phyloP scores from a whole-genome alignment of 1,140 invertebrate species.

The Gonioctena quinquepunctata region DNA sequence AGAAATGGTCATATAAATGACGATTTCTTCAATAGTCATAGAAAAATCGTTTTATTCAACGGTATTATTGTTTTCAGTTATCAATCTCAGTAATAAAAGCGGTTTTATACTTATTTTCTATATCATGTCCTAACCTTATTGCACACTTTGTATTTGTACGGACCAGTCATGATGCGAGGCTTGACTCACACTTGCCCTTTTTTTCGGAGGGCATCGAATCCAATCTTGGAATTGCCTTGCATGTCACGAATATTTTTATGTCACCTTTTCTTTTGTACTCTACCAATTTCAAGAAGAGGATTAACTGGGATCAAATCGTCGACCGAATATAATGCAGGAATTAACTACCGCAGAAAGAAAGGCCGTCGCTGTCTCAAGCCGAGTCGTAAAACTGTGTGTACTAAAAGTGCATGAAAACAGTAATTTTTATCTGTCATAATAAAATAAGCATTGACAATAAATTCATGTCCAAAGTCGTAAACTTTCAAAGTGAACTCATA shows the following conservation, averaged over 20 bases:
- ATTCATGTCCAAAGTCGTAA: slow-evolving; percentile 15
- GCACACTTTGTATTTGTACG: no score
- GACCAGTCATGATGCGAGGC: no score
- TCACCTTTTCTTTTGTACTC: background rate
- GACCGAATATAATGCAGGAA: slow-evolving; percentile 4
- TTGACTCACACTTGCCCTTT: no score
- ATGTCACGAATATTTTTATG: background rate
- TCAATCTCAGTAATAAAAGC: no score
- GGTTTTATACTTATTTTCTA: no score
- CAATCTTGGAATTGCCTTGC: no score
- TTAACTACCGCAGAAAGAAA: slow-evolving; percentile 3
- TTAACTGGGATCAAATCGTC: slow-evolving; percentile 5
- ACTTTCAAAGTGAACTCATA: slow-evolving; percentile 18
- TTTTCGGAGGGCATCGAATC: no score
- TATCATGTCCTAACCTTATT: no score
- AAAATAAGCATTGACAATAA: slow-evolving; percentile 19
- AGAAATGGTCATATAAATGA: no score
- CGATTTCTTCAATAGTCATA: no score
- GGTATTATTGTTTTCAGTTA: no score
- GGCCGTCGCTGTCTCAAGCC: background rate
- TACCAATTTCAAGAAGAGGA: background rate
- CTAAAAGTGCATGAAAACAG: slow-evolving; percentile 18
- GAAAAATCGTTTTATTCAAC: no score
- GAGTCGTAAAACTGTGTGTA: slow-evolving; percentile 9
- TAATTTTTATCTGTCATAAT: slow-evolving; percentile 19